Evolutionary conservation across 2,888 invertebrate genomes (phyloP), one percentile per base, ranked within the genome.

Genomic region (Drosophila greeni): DNA sequence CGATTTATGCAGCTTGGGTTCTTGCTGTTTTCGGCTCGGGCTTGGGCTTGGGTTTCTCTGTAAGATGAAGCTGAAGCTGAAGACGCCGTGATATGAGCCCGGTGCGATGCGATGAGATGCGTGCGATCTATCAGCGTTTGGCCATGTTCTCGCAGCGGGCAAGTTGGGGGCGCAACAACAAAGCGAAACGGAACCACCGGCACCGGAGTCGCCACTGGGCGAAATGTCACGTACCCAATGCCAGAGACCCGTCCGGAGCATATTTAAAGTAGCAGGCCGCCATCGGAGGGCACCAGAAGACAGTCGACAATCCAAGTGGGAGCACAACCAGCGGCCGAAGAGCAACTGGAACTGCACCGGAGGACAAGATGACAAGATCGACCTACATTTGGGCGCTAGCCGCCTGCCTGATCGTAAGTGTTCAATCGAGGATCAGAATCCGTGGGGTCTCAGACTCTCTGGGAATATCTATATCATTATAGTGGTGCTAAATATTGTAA

Each of bases 401-500:
- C 71, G 79, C 87, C 77, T 86, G 86, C 79, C 59, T 88, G 70
- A 81, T 85, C 87, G 87, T 87, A 88, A 74, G 87, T 87, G 78
- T 72, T 49, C 5, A 29, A 20, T 18, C n/a, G n/a, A 51, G 51
- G 36, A 56, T 48, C 7, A n/a, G 3, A 24, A 7, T 24, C 20
- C n/a, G 7, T 18, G 23, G 23, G 12, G 8, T 29, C 18, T 29
- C 12, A 4, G 16, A 26, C 24, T n/a, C n/a, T n/a, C n/a, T n/a
- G n/a, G n/a, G n/a, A n/a, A n/a, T n/a, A n/a, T n/a, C n/a, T n/a
- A n/a, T n/a, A 39, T 20, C 12, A 20, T 20, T 12, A 1, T 12
- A 12, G 2, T 39, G 12, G 18, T 12, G 14, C 14, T 8, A 3
- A 3, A 40, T 40, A 23, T 14, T 4, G 12, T 39, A 12, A 14